Conservation (phyloP, 1,140 invertebrate genomes). For the Platorchestia sp. region DNA sequence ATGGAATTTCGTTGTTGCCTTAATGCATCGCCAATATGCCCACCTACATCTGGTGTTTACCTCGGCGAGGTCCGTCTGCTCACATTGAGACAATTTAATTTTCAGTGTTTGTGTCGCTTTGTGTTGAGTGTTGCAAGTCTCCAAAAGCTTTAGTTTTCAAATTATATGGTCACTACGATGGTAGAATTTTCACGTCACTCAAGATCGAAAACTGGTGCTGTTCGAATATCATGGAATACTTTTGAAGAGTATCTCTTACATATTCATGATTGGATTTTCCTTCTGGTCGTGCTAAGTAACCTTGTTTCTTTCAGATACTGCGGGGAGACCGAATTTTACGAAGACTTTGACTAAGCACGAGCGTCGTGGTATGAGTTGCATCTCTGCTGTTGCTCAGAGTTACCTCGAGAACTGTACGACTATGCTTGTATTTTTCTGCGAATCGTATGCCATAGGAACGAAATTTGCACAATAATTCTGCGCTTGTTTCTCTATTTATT, state of each 20-base stretch:
- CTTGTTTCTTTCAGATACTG: constrained; percentile 33
- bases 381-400: not conserved
- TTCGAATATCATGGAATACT: too few relatives aligned
- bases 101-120: not conserved
- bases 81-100: not conserved
- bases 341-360: constrained; percentile 37
- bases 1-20: not conserved
- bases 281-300: not conserved
- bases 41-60: not conserved
- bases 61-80: not conserved
- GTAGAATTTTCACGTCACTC: too few relatives aligned
- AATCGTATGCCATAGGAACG: not conserved
- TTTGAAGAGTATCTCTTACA: too few relatives aligned
- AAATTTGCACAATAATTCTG: not conserved
- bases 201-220: too few relatives aligned
- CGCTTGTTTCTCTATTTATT: not conserved
- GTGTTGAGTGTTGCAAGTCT: too few relatives aligned
- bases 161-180: too few relatives aligned
- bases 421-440: constrained; percentile 1
- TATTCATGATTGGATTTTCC: not conserved
- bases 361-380: not conserved
- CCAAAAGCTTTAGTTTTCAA: too few relatives aligned
- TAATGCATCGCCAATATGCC: not conserved
- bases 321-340: constrained; percentile 11
- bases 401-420: not conserved